phyloP scores from a whole-genome alignment of 53 echinoderm and acorn worm genomes.

The Mesocentrotus franciscanus region DNA sequence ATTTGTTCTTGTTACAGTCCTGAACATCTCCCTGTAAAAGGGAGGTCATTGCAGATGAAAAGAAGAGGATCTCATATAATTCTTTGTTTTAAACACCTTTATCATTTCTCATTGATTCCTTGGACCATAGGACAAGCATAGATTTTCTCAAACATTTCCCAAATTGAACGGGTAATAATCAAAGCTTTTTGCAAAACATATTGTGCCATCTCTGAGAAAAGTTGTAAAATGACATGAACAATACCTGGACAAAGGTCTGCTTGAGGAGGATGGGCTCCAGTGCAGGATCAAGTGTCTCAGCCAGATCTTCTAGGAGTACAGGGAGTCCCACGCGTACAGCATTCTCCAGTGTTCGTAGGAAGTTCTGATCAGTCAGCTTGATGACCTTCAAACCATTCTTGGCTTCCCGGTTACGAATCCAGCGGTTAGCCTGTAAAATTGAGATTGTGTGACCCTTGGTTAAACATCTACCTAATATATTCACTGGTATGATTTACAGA shows the following conservation, averaged over 20 bases:
- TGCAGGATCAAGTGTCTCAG: conserved; percentile 92
- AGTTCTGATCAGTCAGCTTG: conserved; percentile 96
- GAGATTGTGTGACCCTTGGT: background rate
- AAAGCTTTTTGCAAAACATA: background rate
- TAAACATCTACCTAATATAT: background rate
- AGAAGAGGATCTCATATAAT: background rate
- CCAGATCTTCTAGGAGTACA: conserved; percentile 95
- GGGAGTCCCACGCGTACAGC: conserved; percentile 95
- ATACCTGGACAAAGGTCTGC: conserved; percentile 96
- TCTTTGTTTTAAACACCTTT: background rate
- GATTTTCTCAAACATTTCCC: background rate
- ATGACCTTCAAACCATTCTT: conserved; percentile 97
- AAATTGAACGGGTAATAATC: background rate
- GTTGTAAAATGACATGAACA: background rate
- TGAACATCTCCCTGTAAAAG: background rate
- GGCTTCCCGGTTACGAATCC: conserved; percentile 95
- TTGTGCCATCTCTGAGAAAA: background rate
- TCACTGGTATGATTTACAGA: background rate
- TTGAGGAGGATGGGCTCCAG: conserved; percentile 98
- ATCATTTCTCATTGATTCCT: background rate
- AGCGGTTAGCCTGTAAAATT: conserved; percentile 89
- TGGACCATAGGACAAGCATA: background rate
- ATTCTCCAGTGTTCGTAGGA: conserved; percentile 94
- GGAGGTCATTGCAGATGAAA: background rate
- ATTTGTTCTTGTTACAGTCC: background rate